Evolutionary conservation across 2,888 invertebrate genomes (phyloP).

Genomic region (Heliconius ethilla): DNA sequence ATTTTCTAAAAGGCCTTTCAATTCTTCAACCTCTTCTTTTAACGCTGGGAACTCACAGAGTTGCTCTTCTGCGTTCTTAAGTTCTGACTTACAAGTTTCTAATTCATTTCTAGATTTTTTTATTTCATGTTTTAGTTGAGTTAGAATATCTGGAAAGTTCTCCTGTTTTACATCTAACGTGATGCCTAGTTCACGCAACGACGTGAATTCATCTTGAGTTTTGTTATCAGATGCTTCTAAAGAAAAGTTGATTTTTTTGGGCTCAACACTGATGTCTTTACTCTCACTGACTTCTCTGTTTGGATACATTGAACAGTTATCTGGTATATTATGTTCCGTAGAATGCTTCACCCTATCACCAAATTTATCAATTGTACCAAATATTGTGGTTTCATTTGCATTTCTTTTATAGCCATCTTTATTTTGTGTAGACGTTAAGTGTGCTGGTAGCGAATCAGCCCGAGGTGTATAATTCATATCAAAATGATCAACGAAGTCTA

Average conservation of each 20-base stretch:
- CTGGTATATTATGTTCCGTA: slow-evolving; percentile 64
- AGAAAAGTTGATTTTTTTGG: slow-evolving; percentile 76
- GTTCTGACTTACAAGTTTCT: slow-evolving; percentile 78
- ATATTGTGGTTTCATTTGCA: slow-evolving; percentile 72
- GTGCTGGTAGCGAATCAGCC: slow-evolving; percentile 70
- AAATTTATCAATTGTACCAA: slow-evolving; percentile 60
- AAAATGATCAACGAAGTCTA: slow-evolving; percentile 65
- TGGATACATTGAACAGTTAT: slow-evolving; percentile 78
- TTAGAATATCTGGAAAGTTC: slow-evolving; percentile 73
- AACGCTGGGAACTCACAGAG: slow-evolving; percentile 77
- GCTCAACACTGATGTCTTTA: slow-evolving; percentile 70
- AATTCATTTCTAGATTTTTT: slow-evolving; percentile 80
- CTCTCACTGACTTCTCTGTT: slow-evolving; percentile 70
- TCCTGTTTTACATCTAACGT: slow-evolving; percentile 72
- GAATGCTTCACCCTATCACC: slow-evolving; percentile 57
- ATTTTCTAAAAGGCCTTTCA: slow-evolving; percentile 73
- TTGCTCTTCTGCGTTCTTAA: slow-evolving; percentile 80
- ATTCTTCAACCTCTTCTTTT: slow-evolving; percentile 75
- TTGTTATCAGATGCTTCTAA: slow-evolving; percentile 68
- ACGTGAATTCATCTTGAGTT: slow-evolving; percentile 70
- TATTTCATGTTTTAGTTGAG: slow-evolving; percentile 78
- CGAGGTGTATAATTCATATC: slow-evolving; percentile 63
- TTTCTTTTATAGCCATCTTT: slow-evolving; percentile 71
- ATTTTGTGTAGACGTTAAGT: slow-evolving; percentile 72
- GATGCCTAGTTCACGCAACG: slow-evolving; percentile 79